A percentile compares a stretch with the other conserved stretches of the same genome.
Evolutionary conservation across 2,797 vertebrate species (phyloP).

Genomic region (Carcharodon carcharias): DNA sequence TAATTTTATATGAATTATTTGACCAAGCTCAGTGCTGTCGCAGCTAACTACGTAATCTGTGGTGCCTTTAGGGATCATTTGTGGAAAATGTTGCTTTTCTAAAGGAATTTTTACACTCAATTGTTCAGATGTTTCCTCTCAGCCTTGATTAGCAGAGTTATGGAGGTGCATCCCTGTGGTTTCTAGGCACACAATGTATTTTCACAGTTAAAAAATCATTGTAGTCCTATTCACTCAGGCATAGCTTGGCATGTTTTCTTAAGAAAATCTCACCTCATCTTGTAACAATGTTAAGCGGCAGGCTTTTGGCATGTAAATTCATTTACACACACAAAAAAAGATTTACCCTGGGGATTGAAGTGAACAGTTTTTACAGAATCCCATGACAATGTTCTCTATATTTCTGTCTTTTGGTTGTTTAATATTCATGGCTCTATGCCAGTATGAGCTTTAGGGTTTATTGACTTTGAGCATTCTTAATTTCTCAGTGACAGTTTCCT

Average conservation of each 20-base stretch:
- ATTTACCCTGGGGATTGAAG: not conserved
- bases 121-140: not conserved
- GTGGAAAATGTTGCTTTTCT: not conserved
- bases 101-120: not conserved
- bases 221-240: not conserved
- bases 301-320: slow-evolving; percentile 21
- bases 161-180: not conserved
- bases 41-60: not conserved
- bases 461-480: not conserved
- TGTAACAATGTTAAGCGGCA: slow-evolving; percentile 14
- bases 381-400: not conserved
- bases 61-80: not conserved
- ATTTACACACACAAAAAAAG: not conserved
- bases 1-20: not conserved
- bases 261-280: slow-evolving; percentile 12
- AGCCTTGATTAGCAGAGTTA: not conserved
- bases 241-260: not conserved
- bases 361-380: not conserved
- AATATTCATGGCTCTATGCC: not conserved
- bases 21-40: not conserved
- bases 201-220: not conserved
- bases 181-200: not conserved
- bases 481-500: not conserved
- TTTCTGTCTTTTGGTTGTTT: not conserved
- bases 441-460: not conserved